Evolutionary conservation across 2,797 vertebrate genomes (phyloP).

Genomic region (Oreortyx pictus): DNA sequence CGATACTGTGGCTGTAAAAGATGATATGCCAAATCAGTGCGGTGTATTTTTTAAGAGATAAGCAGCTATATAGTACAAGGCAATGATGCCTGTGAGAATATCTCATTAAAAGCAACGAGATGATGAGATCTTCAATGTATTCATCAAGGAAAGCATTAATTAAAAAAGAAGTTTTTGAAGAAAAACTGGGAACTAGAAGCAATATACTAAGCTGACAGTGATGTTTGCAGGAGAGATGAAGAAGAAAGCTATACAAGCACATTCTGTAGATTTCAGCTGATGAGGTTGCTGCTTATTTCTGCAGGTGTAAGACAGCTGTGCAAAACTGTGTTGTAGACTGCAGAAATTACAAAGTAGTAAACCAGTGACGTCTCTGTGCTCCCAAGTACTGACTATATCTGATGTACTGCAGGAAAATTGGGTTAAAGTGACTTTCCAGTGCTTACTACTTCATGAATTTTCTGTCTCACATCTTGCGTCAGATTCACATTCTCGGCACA

Average conservation of each 20-base stretch:
- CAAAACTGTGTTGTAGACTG: conserved; percentile 11
- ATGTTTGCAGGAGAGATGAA: neutral
- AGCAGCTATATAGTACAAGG: neutral
- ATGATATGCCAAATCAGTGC: neutral
- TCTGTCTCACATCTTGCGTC: neutral
- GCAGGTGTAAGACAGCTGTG: neutral
- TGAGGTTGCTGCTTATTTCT: neutral
- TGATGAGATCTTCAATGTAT: neutral
- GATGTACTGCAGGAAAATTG: neutral
- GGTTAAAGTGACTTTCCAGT: neutral
- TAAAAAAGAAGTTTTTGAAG: neutral
- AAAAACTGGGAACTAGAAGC: neutral
- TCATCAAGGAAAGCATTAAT: neutral
- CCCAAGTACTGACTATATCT: neutral
- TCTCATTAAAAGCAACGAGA: neutral
- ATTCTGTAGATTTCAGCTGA: neutral
- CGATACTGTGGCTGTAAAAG: neutral
- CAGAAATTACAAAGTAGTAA: neutral
- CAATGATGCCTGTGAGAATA: neutral
- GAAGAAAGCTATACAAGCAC: neutral
- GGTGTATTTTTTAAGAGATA: neutral
- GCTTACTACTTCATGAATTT: neutral
- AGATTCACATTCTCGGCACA: conserved; percentile 13
- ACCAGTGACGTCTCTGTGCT: neutral
- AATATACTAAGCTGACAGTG: neutral